Evolutionary conservation across 2,113 vertebrate species (phyloP), one percentile per base, ranked within the genome.

Genomic region (Elephas maximus): DNA sequence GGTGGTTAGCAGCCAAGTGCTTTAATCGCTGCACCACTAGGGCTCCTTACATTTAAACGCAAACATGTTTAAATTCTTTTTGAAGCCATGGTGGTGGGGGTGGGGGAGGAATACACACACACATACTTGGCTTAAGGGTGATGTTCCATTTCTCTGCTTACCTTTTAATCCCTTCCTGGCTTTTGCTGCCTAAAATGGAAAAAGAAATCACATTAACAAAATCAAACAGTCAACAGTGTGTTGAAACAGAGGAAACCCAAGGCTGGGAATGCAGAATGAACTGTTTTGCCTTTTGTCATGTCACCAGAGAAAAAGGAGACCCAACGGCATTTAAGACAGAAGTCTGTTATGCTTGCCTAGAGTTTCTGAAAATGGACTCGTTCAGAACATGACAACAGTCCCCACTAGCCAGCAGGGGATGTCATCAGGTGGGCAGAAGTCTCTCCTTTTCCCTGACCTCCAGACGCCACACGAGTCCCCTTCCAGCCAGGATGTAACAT

Each of bases 81-180:
- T 62, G 57, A 37, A 84, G 83, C 8, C 17, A 4, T 12, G 67
- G 63, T 28, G 69, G 30, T 73, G 15, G n/a, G 17, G 6, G 33
- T 21, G 17, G 20, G 41, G 8, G 15, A 26, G 44, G 28, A 21
- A 48, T 57, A 48, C 10, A 41, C 11, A n/a, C 33, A 71, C 69
- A 17, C 69, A 71, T 10, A 48, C 48, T 6, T 10, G 73, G 14
- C 23, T 71, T 65, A 79, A 83, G 20, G 5, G 8, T 28, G 37
- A 62, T 41, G 23, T 23, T 37, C 20, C 6, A 80, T 21, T 5
- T 76, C 9, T 0, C 9, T 1, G 97, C 99, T 93, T 94, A 99
- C 99, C 98, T 98, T 98, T 98, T 30, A 98, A 92, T 69, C 96
- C 86, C 88, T 98, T 98, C 94, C 97, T 99, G 93, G 85, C 26